Evolutionary conservation across 1,140 invertebrate species (phyloP).

Genomic region (Drosophila kohkoa): DNA sequence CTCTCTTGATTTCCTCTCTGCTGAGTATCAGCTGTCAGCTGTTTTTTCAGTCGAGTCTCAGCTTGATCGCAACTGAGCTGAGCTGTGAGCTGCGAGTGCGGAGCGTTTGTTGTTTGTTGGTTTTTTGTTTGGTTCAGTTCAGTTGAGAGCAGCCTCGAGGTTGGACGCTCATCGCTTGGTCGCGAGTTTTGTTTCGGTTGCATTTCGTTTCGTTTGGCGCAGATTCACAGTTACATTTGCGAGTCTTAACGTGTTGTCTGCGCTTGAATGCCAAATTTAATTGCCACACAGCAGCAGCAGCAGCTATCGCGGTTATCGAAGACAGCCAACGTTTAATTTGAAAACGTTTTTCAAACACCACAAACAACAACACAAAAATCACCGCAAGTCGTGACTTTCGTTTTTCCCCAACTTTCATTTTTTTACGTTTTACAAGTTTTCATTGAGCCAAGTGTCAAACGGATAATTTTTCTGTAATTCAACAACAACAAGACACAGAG

Average conservation of each 20-base stretch:
- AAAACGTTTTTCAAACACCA: slow-evolving; percentile 55
- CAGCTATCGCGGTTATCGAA: slow-evolving; percentile 20
- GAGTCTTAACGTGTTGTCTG: slow-evolving; percentile 57
- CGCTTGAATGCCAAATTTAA: slow-evolving; percentile 83
- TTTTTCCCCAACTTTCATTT: slow-evolving; percentile 73
- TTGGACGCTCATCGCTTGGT: slow-evolving; percentile 43
- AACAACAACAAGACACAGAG: slow-evolving; percentile 29
- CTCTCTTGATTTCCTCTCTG: background rate
- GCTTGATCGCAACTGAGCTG: slow-evolving; percentile 28
- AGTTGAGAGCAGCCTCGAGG: slow-evolving; percentile 50
- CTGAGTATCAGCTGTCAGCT: slow-evolving; percentile 50
- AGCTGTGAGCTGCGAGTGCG: slow-evolving; percentile 9
- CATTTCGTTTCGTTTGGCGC: slow-evolving; percentile 19
- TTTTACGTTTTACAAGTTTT: slow-evolving; percentile 41
- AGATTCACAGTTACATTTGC: slow-evolving; percentile 71
- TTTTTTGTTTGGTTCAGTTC: slow-evolving; percentile 43
- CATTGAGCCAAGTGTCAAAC: slow-evolving; percentile 61
- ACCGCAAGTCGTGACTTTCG: slow-evolving; percentile 45
- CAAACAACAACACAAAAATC: slow-evolving; percentile 11
- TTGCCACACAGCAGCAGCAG: slow-evolving; percentile 37
- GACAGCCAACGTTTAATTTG: slow-evolving; percentile 50
- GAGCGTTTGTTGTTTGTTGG: slow-evolving; percentile 10
- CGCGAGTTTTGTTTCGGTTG: slow-evolving; percentile 2
- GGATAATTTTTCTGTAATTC: background rate
- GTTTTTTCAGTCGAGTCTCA: slow-evolving; percentile 30